Evolutionary conservation across 2,888 invertebrate genomes (phyloP).

Genomic region (Julus scanicus): DNA sequence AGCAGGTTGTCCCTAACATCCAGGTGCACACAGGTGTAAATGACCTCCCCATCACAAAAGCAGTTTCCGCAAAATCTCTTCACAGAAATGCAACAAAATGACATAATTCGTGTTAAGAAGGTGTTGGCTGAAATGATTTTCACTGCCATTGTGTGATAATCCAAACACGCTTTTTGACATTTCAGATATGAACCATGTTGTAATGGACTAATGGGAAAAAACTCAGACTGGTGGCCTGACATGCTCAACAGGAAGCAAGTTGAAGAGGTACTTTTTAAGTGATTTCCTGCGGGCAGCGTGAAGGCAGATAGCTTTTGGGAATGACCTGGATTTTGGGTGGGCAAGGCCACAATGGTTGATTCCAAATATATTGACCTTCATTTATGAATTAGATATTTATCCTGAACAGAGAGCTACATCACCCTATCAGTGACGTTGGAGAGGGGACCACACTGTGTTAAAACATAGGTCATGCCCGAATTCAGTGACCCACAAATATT

Average conservation of each 20-base stretch:
- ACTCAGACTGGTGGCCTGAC: not conserved
- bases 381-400: not conserved
- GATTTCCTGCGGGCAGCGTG: conserved; percentile 34
- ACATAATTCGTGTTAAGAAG: not conserved
- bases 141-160: conserved; percentile 8
- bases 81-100: not conserved
- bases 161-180: conserved; percentile 7
- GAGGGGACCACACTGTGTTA: not conserved
- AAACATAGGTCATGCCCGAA: conserved; percentile 28
- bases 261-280: conserved; percentile 10
- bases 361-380: conserved; percentile 29
- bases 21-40: not conserved
- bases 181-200: not conserved
- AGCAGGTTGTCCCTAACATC: not conserved
- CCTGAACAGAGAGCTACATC: not conserved
- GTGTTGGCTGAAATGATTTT: not conserved
- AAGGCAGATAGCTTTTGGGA: not conserved
- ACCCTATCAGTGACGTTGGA: not conserved
- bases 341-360: conserved; percentile 27
- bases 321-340: conserved; percentile 43
- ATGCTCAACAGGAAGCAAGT: conserved; percentile 30
- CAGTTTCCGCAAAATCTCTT: not conserved
- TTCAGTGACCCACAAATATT: conserved; percentile 23
- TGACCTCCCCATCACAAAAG: not conserved
- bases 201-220: not conserved